Evolutionary conservation across 2,113 vertebrate species (phyloP).

Genomic region (Dasyprocta punctata): DNA sequence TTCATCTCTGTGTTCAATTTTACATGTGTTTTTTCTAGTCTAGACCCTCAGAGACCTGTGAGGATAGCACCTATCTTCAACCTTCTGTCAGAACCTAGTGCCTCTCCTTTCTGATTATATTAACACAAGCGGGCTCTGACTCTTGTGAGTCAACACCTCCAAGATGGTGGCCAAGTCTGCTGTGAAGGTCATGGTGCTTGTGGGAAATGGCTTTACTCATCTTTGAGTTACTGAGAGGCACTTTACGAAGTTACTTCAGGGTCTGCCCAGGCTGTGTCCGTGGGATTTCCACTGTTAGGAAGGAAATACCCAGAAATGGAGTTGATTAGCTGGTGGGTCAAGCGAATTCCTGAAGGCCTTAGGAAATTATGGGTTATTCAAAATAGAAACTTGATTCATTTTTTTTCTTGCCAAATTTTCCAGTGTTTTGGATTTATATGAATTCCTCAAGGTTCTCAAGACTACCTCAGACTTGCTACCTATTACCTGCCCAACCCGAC

Average conservation of each 20-base stretch:
- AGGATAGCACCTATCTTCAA: background rate
- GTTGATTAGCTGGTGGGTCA: background rate
- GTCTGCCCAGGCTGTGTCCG: background rate
- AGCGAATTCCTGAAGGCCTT: background rate
- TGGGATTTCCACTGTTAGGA: background rate
- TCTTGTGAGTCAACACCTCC: background rate
- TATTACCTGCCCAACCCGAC: too few species aligned
- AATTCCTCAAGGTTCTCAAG: background rate
- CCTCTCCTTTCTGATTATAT: background rate
- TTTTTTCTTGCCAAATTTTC: background rate
- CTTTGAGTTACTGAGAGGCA: background rate
- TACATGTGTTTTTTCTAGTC: background rate
- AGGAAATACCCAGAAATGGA: background rate
- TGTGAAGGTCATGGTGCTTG: background rate
- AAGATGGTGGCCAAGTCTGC: background rate
- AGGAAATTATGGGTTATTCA: background rate
- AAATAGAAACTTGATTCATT: background rate
- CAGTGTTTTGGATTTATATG: background rate
- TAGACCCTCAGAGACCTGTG: background rate
- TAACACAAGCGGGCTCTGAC: background rate
- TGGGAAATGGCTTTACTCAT: background rate
- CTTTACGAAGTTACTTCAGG: background rate
- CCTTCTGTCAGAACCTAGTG: background rate
- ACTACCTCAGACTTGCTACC: background rate
- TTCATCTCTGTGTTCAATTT: background rate